phyloP scores from a whole-genome alignment of 2,797 vertebrate species.

The Sebastes dallii region DNA sequence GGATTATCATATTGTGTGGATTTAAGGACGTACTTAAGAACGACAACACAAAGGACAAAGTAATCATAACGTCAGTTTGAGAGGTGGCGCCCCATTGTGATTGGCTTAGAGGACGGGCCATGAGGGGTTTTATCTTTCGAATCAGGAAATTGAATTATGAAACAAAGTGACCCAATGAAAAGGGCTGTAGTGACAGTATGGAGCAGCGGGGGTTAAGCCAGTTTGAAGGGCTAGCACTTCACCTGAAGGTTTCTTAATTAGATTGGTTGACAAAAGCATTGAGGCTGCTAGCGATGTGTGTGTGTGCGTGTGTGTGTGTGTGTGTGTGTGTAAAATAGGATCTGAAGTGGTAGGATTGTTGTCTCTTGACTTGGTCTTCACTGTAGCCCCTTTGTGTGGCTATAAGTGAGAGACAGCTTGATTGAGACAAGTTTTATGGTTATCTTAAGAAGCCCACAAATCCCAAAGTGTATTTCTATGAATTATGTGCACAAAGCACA shows the following conservation, averaged over 20 bases:
- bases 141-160: constrained; percentile 67
- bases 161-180: constrained; percentile 55
- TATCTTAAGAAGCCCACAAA: neutral
- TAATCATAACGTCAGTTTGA: constrained; percentile 59
- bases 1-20: constrained; percentile 55
- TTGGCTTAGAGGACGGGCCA: constrained; percentile 31
- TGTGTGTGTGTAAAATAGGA: neutral
- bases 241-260: constrained; percentile 68
- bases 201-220: constrained; percentile 55
- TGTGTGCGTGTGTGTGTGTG: constrained; percentile 5
- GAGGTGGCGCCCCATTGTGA: constrained; percentile 40
- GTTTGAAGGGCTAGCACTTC: constrained; percentile 61
- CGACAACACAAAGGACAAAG: constrained; percentile 54
- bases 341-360: constrained; percentile 31
- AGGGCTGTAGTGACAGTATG: constrained; percentile 41
- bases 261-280: constrained; percentile 51
- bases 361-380: constrained; percentile 36
- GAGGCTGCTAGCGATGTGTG: neutral
- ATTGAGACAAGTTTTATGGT: constrained; percentile 2
- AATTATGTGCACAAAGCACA: neutral
- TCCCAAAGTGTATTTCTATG: neutral
- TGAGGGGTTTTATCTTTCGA: constrained; percentile 46
- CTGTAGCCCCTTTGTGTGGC: constrained; percentile 34
- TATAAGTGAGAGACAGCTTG: neutral
- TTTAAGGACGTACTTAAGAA: constrained; percentile 49